phyloP scores from a whole-genome alignment of 2,113 vertebrate genomes.

The Mesoclemmys tuberculata region DNA sequence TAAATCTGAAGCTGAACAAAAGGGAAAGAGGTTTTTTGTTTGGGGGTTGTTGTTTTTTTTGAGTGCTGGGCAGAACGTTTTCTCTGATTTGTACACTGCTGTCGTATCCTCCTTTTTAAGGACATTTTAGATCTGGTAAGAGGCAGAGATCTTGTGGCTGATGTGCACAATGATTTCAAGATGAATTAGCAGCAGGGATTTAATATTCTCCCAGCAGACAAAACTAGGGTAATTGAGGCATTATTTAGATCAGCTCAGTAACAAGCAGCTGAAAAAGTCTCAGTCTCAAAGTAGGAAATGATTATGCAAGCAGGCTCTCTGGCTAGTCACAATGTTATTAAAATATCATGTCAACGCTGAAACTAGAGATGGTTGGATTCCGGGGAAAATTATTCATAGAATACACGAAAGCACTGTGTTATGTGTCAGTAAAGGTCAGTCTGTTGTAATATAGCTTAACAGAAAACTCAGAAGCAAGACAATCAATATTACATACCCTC shows the following conservation, averaged over 20 bases:
- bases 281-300: conserved; percentile 17
- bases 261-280: conserved; percentile 14
- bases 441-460: not conserved
- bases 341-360: conserved; percentile 14
- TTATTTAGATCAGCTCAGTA: conserved; percentile 36
- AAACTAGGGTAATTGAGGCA: not conserved
- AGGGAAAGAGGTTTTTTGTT: not conserved
- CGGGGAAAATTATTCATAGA: conserved; percentile 34
- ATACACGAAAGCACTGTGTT: not conserved
- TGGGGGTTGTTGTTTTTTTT: no score
- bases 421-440: not conserved
- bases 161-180: not conserved
- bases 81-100: not conserved
- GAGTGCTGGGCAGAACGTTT: not conserved
- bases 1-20: not conserved
- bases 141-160: not conserved
- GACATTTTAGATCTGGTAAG: not conserved
- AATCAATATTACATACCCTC: not conserved
- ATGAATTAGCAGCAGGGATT: not conserved
- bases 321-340: conserved; percentile 13
- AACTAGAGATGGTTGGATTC: not conserved
- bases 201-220: not conserved
- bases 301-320: conserved; percentile 20
- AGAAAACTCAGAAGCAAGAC: not conserved
- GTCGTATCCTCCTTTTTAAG: not conserved